Evolutionary conservation across 2,113 vertebrate genomes (phyloP), one percentile per base, ranked within the genome.

Genomic region (Mustelus asterias): DNA sequence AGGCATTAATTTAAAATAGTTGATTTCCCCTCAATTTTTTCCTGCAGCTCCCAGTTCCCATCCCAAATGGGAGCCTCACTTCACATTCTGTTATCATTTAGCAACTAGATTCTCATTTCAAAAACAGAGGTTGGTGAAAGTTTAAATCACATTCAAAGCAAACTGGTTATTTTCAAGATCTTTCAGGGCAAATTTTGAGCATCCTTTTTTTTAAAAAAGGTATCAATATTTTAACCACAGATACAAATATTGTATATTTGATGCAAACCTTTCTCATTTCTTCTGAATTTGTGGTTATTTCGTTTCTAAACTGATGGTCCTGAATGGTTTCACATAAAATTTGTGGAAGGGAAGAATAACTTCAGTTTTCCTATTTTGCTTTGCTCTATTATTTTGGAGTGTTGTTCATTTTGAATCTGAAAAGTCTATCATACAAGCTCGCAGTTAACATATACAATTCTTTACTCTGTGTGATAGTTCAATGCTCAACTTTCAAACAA

Each of bases 1-100:
- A 94, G 33, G 94, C 26, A 65, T 96, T 96, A 95, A 96, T 96
- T 95, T 96, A 95, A 96, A 63, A 70, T 80, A 76, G 96, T 96
- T 96, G 88, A 96, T 80, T 95, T 96, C 72, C 29, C 58, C 48
- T 85, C n/a, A 96, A 65, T 67, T 26, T 92, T 72, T 86, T 24
- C 65, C 58, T 86, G 18, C 76, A 86, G 72, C 16, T 54, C 33
- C 18, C 54, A 8, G 93, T 48, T 41, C 54, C 48, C 63, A 37
- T 26, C 83, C 33, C 33, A 48, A 54, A 26, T 48, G 70, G 69
- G 24, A 22, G 37, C 11, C 60, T 88, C 10, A 72, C 22, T 48
- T 48, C 63, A 26, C 26, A 33, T 63, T 94, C 44, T 9, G 13
- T 67, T 69, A 24, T 88, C 33, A 72, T 63, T 94, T 2, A 29